Evolutionary conservation across 2,888 invertebrate genomes (phyloP), one percentile per base, ranked within the genome.

Genomic region (Sphaerophoria taeniata): DNA sequence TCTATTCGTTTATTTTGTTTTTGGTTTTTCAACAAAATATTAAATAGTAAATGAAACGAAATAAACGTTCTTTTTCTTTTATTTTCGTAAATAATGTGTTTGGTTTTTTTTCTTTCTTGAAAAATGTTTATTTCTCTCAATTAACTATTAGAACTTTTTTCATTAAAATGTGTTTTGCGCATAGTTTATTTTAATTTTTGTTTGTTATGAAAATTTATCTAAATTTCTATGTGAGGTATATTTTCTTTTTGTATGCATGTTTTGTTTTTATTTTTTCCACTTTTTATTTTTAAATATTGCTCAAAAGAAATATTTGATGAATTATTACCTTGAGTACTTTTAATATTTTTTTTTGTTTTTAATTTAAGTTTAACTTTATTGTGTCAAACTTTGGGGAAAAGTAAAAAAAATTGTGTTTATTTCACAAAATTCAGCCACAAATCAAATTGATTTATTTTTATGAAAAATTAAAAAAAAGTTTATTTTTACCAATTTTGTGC

Each of bases 201-300:
- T 76, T 82, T 89, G 87, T 87, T 88, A 88, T 90, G 89, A 90
- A 90, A 90, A 90, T 91, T 90, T 90, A 89, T 89, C 90, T 90
- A 90, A 86, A 89, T 83, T 90, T 89, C 89, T 89, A 90, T 88
- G 89, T 91, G 90, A 90, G 91, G 91, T 90, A 90, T 90, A 88
- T 90, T 89, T 89, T 89, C 90, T 89, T 89, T 81, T 90, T 89
- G 89, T 89, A 73, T 71, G 55, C 69, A 67, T 60, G 45, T 77
- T 74, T 84, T 51, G 16, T 61, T 58, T 3, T 45, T 60, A 56
- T 49, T 60, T 43, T 53, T 55, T 24, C 45, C 1, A 70, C 11
- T 67, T 43, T 43, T 0, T 71, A 33, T n/a, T 47, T 71, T 24
- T 43, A 72, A 82, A 53, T 55, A 69, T 76, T 67, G 60, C 53